phyloP scores from a whole-genome alignment of 2,888 invertebrate genomes.

The Latheticus oryzae region DNA sequence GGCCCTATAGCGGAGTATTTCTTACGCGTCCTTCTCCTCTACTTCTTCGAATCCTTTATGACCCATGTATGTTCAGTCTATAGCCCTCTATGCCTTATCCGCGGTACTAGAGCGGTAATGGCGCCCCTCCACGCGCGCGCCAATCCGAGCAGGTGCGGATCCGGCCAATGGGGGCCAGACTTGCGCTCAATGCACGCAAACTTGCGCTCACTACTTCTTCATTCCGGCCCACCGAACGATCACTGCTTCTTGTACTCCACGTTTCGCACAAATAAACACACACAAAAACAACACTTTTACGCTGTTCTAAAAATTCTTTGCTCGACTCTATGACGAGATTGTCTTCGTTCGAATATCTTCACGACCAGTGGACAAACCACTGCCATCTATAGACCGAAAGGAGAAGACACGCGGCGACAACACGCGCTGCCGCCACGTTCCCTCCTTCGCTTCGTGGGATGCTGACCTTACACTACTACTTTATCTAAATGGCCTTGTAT shows the following conservation, averaged over 20 bases:
- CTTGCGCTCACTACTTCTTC: slow-evolving; percentile 31
- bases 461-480: slow-evolving; percentile 47
- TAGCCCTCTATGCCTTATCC: slow-evolving; percentile 84
- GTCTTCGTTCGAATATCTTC: too few relatives aligned
- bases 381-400: slow-evolving; percentile 49
- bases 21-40: slow-evolving; percentile 72
- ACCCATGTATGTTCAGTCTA: slow-evolving; percentile 87
- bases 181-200: slow-evolving; percentile 47
- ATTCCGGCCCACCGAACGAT: slow-evolving; percentile 34
- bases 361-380: slow-evolving; percentile 1
- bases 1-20: slow-evolving; percentile 64
- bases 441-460: slow-evolving; percentile 43
- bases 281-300: slow-evolving; percentile 16
- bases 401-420: slow-evolving; percentile 20
- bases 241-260: slow-evolving; percentile 13
- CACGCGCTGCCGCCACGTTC: slow-evolving; percentile 22
- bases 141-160: slow-evolving; percentile 69
- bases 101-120: slow-evolving; percentile 71
- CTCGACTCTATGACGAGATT: too few relatives aligned
- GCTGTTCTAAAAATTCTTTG: slow-evolving; percentile 1
- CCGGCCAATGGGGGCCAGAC: slow-evolving; percentile 62
- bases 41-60: slow-evolving; percentile 85
- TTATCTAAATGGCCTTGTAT: slow-evolving; percentile 47
- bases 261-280: slow-evolving; percentile 22
- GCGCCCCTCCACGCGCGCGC: slow-evolving; percentile 66